Conservation (phyloP, 1,140 invertebrate species). For the Aplysia californica region DNA sequence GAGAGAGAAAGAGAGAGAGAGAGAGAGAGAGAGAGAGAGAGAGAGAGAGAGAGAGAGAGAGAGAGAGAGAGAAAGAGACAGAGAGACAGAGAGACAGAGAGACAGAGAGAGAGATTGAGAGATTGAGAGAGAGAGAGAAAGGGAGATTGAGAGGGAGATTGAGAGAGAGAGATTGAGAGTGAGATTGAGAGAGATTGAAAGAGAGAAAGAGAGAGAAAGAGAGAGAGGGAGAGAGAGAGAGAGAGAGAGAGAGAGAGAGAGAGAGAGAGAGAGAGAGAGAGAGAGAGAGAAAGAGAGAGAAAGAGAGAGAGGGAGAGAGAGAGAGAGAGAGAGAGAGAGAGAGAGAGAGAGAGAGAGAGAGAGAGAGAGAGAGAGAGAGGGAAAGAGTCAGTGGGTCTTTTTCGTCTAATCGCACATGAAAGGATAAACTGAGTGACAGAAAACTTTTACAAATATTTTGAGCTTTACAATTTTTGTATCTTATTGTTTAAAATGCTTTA, state of each 20-base stretch:
- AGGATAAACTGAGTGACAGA: too few species aligned
- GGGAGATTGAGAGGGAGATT: neutral
- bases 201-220: neutral
- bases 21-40: neutral
- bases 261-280: neutral
- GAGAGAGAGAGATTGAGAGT: slow-evolving; percentile 18
- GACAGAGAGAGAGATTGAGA: neutral
- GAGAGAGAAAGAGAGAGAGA: neutral
- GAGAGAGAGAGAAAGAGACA: neutral
- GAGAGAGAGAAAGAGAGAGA: neutral
- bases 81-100: neutral
- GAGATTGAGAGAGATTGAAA: neutral
- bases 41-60: neutral
- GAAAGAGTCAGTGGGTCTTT: too few species aligned
- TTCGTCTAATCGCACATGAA: too few species aligned
- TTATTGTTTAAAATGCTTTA: too few species aligned
- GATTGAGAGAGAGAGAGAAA: neutral
- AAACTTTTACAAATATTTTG: too few species aligned
- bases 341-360: too few species aligned
- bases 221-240: neutral
- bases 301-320: neutral
- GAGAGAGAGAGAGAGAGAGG: too few species aligned
- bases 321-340: too few species aligned
- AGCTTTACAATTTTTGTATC: too few species aligned
- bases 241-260: neutral